Evolutionary conservation across 2,888 invertebrate species (phyloP).

Genomic region (Leptopilina drosophilae): DNA sequence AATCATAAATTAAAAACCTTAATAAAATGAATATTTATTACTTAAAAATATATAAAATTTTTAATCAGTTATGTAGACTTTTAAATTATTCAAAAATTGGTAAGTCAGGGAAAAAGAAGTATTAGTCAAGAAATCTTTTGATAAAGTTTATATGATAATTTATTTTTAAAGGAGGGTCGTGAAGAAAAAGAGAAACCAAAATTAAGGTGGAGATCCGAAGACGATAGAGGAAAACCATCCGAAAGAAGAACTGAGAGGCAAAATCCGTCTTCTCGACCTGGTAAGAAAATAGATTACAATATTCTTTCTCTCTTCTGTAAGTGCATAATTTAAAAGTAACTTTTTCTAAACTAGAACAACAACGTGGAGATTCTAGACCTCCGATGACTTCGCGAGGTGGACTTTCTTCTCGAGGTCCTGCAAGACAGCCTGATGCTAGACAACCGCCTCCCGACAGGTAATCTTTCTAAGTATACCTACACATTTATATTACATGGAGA

Average conservation of each 20-base stretch:
- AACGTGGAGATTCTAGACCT: conserved; percentile 61
- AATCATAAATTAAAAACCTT: too few species aligned
- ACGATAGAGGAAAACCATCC: conserved; percentile 63
- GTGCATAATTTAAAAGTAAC: neutral
- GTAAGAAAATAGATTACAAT: neutral
- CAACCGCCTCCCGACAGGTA: conserved; percentile 49
- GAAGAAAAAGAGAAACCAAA: conserved; percentile 67
- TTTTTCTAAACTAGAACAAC: neutral
- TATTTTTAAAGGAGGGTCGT: conserved; percentile 67
- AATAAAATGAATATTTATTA: too few species aligned
- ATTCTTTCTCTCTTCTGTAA: neutral
- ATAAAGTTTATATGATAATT: too few species aligned
- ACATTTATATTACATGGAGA: too few species aligned
- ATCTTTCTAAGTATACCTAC: neutral
- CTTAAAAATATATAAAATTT: too few species aligned
- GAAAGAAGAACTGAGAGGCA: conserved; percentile 37
- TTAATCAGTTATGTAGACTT: too few species aligned
- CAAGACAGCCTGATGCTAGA: conserved; percentile 45
- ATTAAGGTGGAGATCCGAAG: conserved; percentile 69
- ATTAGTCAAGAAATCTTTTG: neutral
- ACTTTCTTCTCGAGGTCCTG: conserved; percentile 45
- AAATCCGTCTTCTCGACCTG: conserved; percentile 11
- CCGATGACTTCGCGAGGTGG: conserved; percentile 56
- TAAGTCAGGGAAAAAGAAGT: too few species aligned
- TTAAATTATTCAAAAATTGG: too few species aligned